Percentiles rank a stretch among this genome's conserved stretches.
Evolutionary conservation across 37 sponge, comb jelly and placozoan species (phyloP).

Genomic region (Hexactinellida sp.): DNA sequence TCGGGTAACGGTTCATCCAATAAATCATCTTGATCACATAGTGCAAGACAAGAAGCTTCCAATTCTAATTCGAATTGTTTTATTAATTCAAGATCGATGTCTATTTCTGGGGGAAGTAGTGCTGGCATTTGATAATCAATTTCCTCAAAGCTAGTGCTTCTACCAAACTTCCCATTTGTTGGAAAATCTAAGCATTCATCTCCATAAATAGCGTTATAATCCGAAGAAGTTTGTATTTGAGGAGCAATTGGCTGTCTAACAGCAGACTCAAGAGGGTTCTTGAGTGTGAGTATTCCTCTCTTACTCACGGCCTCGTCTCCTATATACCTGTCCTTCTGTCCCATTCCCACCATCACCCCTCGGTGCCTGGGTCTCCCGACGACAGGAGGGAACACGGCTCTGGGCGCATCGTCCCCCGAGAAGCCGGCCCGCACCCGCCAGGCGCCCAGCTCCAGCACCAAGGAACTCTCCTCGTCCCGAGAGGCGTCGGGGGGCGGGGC

Average conservation of each 20-base stretch:
- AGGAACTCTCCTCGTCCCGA: neutral
- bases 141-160: too few species aligned
- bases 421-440: neutral
- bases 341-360: conserved; percentile 99
- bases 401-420: neutral
- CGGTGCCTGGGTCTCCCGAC: conserved; percentile 19
- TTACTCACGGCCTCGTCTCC: conserved; percentile 85
- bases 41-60: neutral
- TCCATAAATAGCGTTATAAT: too few species aligned
- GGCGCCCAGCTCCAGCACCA: neutral
- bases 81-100: neutral
- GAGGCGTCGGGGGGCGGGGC: neutral
- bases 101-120: neutral
- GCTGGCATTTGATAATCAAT: neutral
- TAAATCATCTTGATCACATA: neutral
- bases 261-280: conserved; percentile 61
- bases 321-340: conserved; percentile 83
- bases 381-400: conserved; percentile 1
- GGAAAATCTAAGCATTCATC: too few species aligned
- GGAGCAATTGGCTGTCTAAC: neutral
- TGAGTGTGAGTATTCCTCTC: conserved; percentile 79
- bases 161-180: too few species aligned
- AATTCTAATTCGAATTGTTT: neutral
- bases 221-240: too few species aligned
- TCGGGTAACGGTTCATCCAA: neutral